Percentiles rank a stretch among this genome's conserved stretches.
Evolutionary conservation across 1,140 invertebrate genomes (phyloP).

Genomic region (Microplitis demolitor): DNA sequence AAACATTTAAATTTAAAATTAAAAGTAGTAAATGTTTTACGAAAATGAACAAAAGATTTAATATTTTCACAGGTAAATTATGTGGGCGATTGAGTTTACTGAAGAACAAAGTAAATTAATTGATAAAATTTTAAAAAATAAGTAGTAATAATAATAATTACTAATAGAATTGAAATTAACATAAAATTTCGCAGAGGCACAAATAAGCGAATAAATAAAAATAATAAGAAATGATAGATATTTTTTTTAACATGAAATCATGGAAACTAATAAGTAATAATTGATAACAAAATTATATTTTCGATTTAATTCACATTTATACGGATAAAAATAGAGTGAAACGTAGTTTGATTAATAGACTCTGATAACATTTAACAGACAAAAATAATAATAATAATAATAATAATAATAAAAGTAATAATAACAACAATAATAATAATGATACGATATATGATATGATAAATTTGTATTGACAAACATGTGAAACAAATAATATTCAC

Average conservation of each 20-base stretch:
- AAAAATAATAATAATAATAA: not conserved
- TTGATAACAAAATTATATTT: slow-evolving; percentile 35
- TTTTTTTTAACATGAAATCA: slow-evolving; percentile 21
- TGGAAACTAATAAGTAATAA: slow-evolving; percentile 16
- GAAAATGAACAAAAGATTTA: too few species aligned
- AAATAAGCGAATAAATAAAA: slow-evolving; percentile 15
- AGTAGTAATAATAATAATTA: not conserved
- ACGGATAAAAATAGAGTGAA: not conserved
- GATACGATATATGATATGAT: slow-evolving; percentile 8
- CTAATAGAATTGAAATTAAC: slow-evolving; percentile 35
- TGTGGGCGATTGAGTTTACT: too few species aligned
- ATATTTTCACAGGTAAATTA: too few species aligned
- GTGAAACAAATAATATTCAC: slow-evolving; percentile 46
- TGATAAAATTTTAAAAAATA: too few species aligned
- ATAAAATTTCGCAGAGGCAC: slow-evolving; percentile 6
- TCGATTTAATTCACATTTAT: slow-evolving; percentile 30
- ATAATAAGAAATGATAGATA: slow-evolving; percentile 11
- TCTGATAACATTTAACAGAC: slow-evolving; percentile 12
- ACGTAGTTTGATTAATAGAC: not conserved
- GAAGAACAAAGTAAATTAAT: too few species aligned
- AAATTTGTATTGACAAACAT: slow-evolving; percentile 34
- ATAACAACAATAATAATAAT: slow-evolving; percentile 4
- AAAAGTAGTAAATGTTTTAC: too few species aligned
- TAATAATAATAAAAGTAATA: not conserved
- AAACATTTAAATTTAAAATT: too few species aligned